A percentile compares a stretch with the other conserved stretches of the same genome.
Conservation (phyloP, 2,797 vertebrate genomes). For the Gallirallus australis region DNA sequence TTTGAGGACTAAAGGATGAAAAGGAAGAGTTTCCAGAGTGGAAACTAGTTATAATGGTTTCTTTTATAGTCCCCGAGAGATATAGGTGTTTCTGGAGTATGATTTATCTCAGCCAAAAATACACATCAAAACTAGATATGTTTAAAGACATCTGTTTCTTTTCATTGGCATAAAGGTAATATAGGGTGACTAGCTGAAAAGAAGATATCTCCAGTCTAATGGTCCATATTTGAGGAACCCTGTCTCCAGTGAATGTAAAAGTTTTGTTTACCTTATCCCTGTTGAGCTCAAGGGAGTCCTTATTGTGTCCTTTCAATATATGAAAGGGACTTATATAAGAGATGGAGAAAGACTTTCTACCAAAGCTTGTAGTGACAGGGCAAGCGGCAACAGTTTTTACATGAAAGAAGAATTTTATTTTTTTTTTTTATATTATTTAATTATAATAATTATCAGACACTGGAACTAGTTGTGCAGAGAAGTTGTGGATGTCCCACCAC, state of each 20-base stretch:
- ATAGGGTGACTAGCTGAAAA: neutral
- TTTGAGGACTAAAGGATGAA: neutral
- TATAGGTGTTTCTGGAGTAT: neutral
- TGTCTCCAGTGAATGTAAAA: neutral
- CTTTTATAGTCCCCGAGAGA: neutral
- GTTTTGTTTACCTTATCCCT: neutral
- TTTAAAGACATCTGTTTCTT: neutral
- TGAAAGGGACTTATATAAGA: neutral
- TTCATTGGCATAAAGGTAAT: neutral
- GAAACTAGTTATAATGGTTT: neutral
- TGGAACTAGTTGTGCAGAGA: neutral
- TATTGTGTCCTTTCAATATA: neutral
- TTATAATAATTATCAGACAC: neutral
- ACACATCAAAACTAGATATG: neutral
- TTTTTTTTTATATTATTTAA: neutral
- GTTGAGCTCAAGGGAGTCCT: neutral
- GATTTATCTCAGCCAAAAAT: constrained; percentile 26
- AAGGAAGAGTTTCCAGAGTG: neutral
- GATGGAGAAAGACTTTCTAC: neutral
- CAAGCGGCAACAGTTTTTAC: neutral
- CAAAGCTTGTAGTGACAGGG: neutral
- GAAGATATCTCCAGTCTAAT: neutral
- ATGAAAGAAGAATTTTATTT: neutral
- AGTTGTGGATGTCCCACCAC: neutral
- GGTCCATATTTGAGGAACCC: neutral